Percentiles rank a stretch among this genome's conserved stretches.
Conservation (phyloP, 2,888 invertebrate species). For the Heteropelma amictum region DNA sequence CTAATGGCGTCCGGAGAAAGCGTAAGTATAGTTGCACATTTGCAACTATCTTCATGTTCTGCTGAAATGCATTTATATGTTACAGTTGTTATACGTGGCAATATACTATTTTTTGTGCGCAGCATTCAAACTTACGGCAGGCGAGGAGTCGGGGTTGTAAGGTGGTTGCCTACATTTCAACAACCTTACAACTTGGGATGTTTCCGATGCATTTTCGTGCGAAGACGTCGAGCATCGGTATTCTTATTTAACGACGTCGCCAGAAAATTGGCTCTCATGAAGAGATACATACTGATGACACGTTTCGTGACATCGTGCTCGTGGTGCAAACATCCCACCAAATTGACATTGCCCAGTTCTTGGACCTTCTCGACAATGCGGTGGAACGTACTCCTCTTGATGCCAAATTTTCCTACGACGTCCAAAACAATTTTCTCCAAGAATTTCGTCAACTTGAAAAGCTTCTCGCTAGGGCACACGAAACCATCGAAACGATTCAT, state of each 20-base stretch:
- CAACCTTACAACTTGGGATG: slow-evolving; percentile 28
- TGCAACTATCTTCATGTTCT: slow-evolving; percentile 3
- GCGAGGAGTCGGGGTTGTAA: neutral
- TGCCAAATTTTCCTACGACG: slow-evolving; percentile 18
- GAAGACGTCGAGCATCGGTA: slow-evolving; percentile 7
- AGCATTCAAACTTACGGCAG: slow-evolving; percentile 9
- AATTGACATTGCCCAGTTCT: slow-evolving; percentile 4
- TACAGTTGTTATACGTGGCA: neutral
- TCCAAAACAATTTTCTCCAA: slow-evolving; percentile 35
- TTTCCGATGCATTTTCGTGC: slow-evolving; percentile 30
- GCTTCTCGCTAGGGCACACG: slow-evolving; percentile 40
- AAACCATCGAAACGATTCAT: slow-evolving; percentile 36
- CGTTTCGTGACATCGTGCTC: slow-evolving; percentile 31
- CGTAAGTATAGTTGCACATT: neutral
- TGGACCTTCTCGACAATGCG: slow-evolving; percentile 22
- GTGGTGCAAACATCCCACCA: slow-evolving; percentile 41
- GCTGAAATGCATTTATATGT: slow-evolving; percentile 2
- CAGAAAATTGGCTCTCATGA: slow-evolving; percentile 38
- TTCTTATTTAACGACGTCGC: slow-evolving; percentile 34
- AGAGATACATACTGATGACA: slow-evolving; percentile 26
- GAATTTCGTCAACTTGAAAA: slow-evolving; percentile 33
- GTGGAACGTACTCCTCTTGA: slow-evolving; percentile 22
- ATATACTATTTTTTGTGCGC: neutral
- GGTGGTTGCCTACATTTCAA: slow-evolving; percentile 1
- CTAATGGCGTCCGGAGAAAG: neutral